Evolutionary conservation across 1,140 invertebrate species (phyloP).

Genomic region (Nephotettix cincticeps): DNA sequence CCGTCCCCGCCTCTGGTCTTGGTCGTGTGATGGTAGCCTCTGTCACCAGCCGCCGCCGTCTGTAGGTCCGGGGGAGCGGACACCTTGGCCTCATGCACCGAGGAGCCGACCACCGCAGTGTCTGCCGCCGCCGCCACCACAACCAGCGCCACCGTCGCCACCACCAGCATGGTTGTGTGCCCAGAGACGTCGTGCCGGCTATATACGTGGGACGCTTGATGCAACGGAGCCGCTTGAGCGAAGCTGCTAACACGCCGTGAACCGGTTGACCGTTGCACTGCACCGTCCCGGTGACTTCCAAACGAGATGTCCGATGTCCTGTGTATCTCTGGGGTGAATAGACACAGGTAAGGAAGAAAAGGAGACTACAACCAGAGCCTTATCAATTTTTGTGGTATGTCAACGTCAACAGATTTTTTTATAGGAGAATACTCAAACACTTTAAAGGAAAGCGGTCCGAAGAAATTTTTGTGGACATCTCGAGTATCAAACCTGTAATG

Average conservation of each 20-base stretch:
- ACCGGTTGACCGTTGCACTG: too few relatives aligned
- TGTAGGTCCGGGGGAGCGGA: conserved; percentile 5
- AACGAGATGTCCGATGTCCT: too few relatives aligned
- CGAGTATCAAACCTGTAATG: too few relatives aligned
- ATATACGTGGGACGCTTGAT: neutral
- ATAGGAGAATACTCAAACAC: too few relatives aligned
- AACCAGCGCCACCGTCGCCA: neutral
- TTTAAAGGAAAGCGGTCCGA: too few relatives aligned
- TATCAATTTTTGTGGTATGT: too few relatives aligned
- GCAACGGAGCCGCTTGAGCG: neutral
- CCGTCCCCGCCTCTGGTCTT: conserved; percentile 60
- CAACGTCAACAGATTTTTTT: too few relatives aligned
- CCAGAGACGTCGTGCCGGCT: neutral
- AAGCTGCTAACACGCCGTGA: neutral
- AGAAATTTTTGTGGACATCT: too few relatives aligned
- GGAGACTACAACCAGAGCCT: too few relatives aligned
- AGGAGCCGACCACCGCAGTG: conserved; percentile 26
- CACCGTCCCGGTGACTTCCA: too few relatives aligned
- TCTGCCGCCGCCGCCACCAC: neutral
- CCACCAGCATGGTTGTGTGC: neutral
- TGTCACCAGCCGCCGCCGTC: conserved; percentile 44
- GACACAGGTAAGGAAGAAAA: too few relatives aligned
- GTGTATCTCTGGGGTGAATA: too few relatives aligned
- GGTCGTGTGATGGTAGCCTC: conserved; percentile 62
- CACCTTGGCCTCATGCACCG: conserved; percentile 1